Percentiles rank a stretch among this genome's conserved stretches.
phyloP scores from a whole-genome alignment of 2,888 invertebrate genomes.

The Priocnemis perturbator region DNA sequence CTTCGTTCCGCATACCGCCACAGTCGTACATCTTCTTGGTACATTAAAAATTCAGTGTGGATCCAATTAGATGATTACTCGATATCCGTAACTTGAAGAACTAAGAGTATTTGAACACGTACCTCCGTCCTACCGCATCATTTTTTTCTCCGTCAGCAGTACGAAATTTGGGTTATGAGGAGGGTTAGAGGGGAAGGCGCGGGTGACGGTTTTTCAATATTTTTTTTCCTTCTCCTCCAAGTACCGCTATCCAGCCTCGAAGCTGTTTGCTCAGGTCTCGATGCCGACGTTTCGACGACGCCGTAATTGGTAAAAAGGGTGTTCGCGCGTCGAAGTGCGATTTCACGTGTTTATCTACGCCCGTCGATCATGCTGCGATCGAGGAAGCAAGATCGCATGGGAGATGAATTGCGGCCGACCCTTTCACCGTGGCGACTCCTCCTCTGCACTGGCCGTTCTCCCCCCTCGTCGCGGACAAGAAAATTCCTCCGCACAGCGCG shows the following conservation, averaged over 20 bases:
- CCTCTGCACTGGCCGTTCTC: neutral
- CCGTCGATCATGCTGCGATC: constrained; percentile 39
- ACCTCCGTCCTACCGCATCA: too few relatives aligned
- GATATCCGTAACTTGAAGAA: too few relatives aligned
- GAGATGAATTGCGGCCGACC: constrained; percentile 24
- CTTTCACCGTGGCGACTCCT: neutral
- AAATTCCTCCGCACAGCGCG: neutral
- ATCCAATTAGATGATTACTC: too few relatives aligned
- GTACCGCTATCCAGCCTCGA: neutral
- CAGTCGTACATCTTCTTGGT: too few relatives aligned
- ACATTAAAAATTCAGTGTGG: too few relatives aligned
- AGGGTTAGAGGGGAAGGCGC: too few relatives aligned
- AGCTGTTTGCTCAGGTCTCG: constrained; percentile 35
- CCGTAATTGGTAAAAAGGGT: constrained; percentile 38
- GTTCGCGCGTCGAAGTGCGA: constrained; percentile 41
- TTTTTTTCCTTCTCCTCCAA: too few relatives aligned
- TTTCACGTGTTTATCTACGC: constrained; percentile 44
- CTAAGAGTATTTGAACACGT: too few relatives aligned
- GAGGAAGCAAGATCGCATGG: constrained; percentile 29
- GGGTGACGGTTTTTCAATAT: too few relatives aligned
- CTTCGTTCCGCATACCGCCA: too few relatives aligned
- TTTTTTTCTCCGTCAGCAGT: too few relatives aligned
- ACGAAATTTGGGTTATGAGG: too few relatives aligned
- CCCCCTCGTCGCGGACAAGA: neutral
- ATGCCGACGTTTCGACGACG: constrained; percentile 24